Conservation (phyloP, 2,888 invertebrate species). For the Dusona sp. region DNA sequence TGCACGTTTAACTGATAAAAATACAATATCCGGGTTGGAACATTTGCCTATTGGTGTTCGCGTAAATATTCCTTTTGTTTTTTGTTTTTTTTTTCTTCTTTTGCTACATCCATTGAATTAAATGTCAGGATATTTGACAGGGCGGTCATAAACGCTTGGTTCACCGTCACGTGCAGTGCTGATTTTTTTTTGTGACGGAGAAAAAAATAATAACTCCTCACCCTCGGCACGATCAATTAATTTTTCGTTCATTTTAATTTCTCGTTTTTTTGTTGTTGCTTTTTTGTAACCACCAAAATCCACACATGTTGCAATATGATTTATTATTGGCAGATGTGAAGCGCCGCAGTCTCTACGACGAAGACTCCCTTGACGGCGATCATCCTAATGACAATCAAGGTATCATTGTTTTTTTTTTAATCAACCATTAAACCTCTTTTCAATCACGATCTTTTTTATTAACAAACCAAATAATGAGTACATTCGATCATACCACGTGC, state of each 20-base stretch:
- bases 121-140: background rate
- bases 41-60: background rate
- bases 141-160: background rate
- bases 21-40: constrained; percentile 6
- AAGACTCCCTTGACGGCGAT: constrained; percentile 84
- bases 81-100: background rate
- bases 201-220: background rate
- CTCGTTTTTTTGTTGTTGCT: constrained; percentile 4
- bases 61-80: background rate
- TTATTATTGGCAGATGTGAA: constrained; percentile 83
- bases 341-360: constrained; percentile 83
- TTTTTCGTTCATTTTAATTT: background rate
- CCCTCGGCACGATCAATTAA: background rate
- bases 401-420: constrained; percentile 72
- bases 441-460: background rate
- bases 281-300: constrained; percentile 30
- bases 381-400: constrained; percentile 83
- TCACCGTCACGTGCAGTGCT: background rate
- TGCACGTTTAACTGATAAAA: constrained; percentile 46
- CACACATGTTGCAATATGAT: constrained; percentile 77
- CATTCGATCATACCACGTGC: constrained; percentile 8
- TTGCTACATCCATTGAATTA: background rate
- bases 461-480: constrained; percentile 29
- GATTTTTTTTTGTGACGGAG: background rate
- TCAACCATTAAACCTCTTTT: constrained; percentile 11